phyloP scores from a whole-genome alignment of 2,113 vertebrate genomes.

The Lathamus discolor region DNA sequence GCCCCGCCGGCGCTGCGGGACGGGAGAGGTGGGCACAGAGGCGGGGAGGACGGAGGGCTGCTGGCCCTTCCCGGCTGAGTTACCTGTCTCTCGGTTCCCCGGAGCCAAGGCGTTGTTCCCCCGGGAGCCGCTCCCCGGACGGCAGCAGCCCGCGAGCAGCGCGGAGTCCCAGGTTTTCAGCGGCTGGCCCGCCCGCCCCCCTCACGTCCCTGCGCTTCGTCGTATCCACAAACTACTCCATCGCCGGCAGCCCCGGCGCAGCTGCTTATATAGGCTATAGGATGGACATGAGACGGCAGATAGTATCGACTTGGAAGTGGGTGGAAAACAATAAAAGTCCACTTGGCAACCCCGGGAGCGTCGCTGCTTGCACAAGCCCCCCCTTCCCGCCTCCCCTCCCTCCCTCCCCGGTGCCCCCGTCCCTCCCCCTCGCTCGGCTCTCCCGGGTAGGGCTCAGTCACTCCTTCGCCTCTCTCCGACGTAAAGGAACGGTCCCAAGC shows the following conservation, averaged over 20 bases:
- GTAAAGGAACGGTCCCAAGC: too few species aligned
- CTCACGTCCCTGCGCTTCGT: not conserved
- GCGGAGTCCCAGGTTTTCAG: not conserved
- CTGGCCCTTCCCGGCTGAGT: not conserved
- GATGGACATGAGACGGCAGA: slow-evolving; percentile 58
- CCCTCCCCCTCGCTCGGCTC: too few species aligned
- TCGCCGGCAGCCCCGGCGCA: slow-evolving; percentile 30
- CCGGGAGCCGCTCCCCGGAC: not conserved
- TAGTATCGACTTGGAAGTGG: slow-evolving; percentile 64
- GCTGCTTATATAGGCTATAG: slow-evolving; percentile 70
- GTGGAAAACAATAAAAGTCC: slow-evolving; percentile 68
- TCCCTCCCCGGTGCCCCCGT: not conserved
- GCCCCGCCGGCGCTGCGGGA: not conserved
- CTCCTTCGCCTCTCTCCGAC: too few species aligned
- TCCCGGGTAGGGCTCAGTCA: too few species aligned
- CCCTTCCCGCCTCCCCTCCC: not conserved
- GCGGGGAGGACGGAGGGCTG: not conserved
- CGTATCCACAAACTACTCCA: slow-evolving; percentile 56
- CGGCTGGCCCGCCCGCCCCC: not conserved
- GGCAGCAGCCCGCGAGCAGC: not conserved
- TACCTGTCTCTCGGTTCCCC: slow-evolving; percentile 14
- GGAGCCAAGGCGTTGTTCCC: not conserved
- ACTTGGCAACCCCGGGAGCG: slow-evolving; percentile 56
- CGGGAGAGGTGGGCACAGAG: not conserved
- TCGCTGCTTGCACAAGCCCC: not conserved